phyloP scores from a whole-genome alignment of 2,113 vertebrate genomes.

The Heloderma charlesbogerti region DNA sequence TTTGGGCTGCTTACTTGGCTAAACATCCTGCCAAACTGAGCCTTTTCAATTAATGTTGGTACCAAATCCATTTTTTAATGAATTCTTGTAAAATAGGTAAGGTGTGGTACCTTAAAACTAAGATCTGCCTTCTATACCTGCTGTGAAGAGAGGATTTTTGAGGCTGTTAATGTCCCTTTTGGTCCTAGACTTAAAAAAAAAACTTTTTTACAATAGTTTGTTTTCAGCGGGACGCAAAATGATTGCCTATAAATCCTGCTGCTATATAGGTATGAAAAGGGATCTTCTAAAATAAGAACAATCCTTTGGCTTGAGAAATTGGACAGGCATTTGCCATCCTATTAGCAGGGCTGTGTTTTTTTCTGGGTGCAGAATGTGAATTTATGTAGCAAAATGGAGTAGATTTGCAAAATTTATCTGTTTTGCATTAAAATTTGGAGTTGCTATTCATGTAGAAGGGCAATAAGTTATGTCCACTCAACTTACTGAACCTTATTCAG shows the following conservation, averaged over 20 bases:
- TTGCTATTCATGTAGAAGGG: neutral
- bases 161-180: neutral
- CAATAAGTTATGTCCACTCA: neutral
- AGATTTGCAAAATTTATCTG: neutral
- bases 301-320: neutral
- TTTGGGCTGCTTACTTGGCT: neutral
- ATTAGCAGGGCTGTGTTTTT: neutral
- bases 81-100: neutral
- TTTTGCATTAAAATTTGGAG: neutral
- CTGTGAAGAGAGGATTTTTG: neutral
- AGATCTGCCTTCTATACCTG: neutral
- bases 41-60: neutral
- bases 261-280: neutral
- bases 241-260: neutral
- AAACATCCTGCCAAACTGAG: neutral
- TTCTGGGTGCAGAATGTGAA: neutral
- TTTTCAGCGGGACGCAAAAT: constrained; percentile 5
- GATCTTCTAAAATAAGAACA: neutral
- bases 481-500: neutral
- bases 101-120: neutral
- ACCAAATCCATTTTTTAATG: neutral
- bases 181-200: too few relatives aligned
- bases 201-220: neutral
- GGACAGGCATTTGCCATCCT: neutral
- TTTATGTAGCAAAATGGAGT: neutral